Evolutionary conservation across 2,113 vertebrate genomes (phyloP).

Genomic region (Oryzias celebensis): DNA sequence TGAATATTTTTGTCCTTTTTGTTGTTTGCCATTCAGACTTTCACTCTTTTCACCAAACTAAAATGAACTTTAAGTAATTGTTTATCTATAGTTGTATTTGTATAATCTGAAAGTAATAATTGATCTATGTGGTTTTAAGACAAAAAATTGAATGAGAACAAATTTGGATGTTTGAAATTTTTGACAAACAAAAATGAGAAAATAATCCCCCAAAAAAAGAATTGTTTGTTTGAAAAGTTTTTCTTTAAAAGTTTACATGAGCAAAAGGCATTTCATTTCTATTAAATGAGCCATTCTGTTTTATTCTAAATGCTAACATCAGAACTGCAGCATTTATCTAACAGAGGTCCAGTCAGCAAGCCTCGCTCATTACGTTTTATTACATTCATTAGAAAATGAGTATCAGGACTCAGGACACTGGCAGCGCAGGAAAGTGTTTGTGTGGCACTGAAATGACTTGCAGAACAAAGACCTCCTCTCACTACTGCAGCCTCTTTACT

Average conservation of each 20-base stretch:
- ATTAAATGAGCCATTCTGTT: slow-evolving; percentile 6
- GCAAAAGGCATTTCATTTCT: neutral
- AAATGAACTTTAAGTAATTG: no score
- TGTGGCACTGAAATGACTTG: slow-evolving; percentile 29
- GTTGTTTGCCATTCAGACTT: no score
- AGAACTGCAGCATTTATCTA: slow-evolving; percentile 10
- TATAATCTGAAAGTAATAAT: no score
- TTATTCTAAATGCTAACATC: neutral
- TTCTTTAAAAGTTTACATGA: neutral
- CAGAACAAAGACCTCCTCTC: slow-evolving; percentile 19
- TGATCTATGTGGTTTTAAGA: no score
- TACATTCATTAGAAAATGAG: slow-evolving; percentile 40
- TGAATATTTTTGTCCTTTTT: no score
- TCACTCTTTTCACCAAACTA: no score
- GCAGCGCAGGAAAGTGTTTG: slow-evolving; percentile 23
- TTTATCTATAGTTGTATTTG: no score
- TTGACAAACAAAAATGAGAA: no score
- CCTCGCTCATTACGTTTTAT: slow-evolving; percentile 29
- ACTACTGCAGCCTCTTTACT: neutral
- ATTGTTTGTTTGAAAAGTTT: no score
- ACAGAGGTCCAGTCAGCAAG: slow-evolving; percentile 3
- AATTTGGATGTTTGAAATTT: no score
- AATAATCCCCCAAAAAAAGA: no score
- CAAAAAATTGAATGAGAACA: no score
- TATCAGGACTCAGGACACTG: slow-evolving; percentile 13